phyloP scores from a whole-genome alignment of 2,797 vertebrate genomes.

The Heliangelus exortis region DNA sequence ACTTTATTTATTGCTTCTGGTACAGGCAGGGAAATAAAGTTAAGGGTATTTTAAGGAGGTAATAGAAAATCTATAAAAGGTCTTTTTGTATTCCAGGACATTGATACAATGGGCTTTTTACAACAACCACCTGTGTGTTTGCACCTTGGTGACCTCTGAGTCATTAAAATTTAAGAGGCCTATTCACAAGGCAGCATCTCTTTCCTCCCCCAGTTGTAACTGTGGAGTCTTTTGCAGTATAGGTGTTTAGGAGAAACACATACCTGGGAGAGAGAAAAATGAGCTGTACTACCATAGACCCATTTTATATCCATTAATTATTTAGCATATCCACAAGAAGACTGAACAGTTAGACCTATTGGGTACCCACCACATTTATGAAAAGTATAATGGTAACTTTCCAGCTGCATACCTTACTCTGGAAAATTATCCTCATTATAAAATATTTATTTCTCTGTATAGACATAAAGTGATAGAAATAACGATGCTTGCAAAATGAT shows the following conservation, averaged over 20 bases:
- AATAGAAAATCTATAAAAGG: background rate
- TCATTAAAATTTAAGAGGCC: slow-evolving; percentile 52
- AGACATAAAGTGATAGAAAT: slow-evolving; percentile 31
- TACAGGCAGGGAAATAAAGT: background rate
- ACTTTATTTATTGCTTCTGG: background rate
- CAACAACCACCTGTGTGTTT: background rate
- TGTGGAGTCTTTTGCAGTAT: background rate
- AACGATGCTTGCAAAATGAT: background rate
- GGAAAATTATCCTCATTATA: slow-evolving; percentile 53
- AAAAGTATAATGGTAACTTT: slow-evolving; percentile 5
- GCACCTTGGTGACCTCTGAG: background rate
- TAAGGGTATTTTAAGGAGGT: background rate
- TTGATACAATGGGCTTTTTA: background rate
- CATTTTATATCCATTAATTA: slow-evolving; percentile 53
- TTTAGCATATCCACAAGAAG: background rate
- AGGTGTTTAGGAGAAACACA: slow-evolving; percentile 13
- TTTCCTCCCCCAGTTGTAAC: background rate
- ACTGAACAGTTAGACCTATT: slow-evolving; percentile 5
- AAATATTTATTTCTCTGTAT: slow-evolving; percentile 58
- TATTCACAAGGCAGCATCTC: background rate
- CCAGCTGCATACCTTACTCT: slow-evolving; percentile 35
- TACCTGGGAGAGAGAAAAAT: slow-evolving; percentile 9
- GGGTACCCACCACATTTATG: background rate
- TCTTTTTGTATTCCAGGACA: background rate
- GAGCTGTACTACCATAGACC: background rate